Evolutionary conservation across 2,113 vertebrate genomes (phyloP).

Genomic region (Python bivittatus): DNA sequence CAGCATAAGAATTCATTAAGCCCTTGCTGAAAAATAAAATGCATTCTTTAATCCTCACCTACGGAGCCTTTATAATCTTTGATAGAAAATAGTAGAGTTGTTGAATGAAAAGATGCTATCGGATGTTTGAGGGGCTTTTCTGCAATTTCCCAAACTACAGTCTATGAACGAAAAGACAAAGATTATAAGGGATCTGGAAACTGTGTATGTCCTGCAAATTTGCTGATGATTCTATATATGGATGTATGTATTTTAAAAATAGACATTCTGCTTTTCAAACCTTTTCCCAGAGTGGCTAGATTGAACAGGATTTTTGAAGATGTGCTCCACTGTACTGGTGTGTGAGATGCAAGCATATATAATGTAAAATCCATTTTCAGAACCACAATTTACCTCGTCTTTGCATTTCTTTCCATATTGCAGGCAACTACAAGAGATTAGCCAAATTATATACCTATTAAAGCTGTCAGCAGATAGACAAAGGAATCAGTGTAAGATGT

Average conservation of each 20-base stretch:
- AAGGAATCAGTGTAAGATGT: not conserved
- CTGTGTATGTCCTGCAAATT: not conserved
- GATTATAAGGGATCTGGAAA: not conserved
- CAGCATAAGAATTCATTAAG: conserved; percentile 53
- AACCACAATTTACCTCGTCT: not conserved
- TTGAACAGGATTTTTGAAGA: not conserved
- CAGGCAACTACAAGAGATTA: not conserved
- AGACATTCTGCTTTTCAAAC: not conserved
- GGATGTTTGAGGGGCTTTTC: not conserved
- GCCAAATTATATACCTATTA: not conserved
- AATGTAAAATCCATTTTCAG: not conserved
- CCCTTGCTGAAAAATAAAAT: conserved; percentile 26
- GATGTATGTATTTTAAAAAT: not conserved
- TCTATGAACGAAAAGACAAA: not conserved
- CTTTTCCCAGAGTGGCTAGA: not conserved
- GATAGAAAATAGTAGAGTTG: not conserved
- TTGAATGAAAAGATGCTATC: not conserved
- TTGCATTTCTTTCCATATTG: not conserved
- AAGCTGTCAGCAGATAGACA: not conserved
- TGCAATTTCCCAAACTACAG: not conserved
- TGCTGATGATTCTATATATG: not conserved
- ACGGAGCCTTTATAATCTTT: conserved; percentile 42
- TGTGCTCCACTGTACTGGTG: not conserved
- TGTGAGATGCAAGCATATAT: not conserved
- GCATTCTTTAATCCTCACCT: conserved; percentile 35